These are phyloP conservation scores for Drosophila ficusphila DNA, from an alignment of 1,140 invertebrate species.

Conservation along the genomic window DNA sequence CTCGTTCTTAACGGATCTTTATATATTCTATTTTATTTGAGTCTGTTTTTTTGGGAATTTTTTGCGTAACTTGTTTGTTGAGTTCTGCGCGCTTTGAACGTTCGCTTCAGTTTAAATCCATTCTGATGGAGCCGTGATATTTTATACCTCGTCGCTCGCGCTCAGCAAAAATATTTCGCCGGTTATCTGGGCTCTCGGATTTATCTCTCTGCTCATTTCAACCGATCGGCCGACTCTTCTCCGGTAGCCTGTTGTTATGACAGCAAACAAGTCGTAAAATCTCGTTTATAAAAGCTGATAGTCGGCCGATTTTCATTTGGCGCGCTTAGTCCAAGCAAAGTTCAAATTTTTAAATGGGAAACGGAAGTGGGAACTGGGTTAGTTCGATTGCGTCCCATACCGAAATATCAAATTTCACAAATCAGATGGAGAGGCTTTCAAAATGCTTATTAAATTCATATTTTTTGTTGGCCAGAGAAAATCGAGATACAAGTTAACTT, in stretches of 20 bases:
- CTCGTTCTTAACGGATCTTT: slow-evolving; percentile 5
- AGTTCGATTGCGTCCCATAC: slow-evolving; percentile 28
- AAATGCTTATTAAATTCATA: too few relatives aligned
- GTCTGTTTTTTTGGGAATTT: slow-evolving; percentile 3
- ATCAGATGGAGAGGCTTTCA: slow-evolving; percentile 1
- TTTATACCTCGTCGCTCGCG: slow-evolving; percentile 68
- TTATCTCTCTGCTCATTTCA: neutral
- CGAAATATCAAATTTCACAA: slow-evolving; percentile 36
- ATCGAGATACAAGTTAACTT: slow-evolving; percentile 8
- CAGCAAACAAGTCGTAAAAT: slow-evolving; percentile 75
- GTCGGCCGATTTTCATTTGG: slow-evolving; percentile 26
- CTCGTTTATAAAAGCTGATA: slow-evolving; percentile 48
- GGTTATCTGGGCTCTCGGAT: slow-evolving; percentile 21
- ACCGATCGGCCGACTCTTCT: slow-evolving; percentile 23
- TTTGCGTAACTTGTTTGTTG: slow-evolving; percentile 14
- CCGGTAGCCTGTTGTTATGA: slow-evolving; percentile 75
- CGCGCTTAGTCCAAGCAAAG: slow-evolving; percentile 15
- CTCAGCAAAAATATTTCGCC: slow-evolving; percentile 41
- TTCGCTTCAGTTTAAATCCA: slow-evolving; percentile 79
- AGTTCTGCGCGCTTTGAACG: slow-evolving; percentile 72
- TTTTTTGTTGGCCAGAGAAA: slow-evolving; percentile 26
- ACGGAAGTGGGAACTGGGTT: slow-evolving; percentile 51
- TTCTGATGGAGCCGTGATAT: slow-evolving; percentile 79
- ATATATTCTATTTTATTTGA: slow-evolving; percentile 3
- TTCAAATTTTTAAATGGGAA: slow-evolving; percentile 36